These are phyloP conservation scores for Cyclophora punctaria DNA, from an alignment of 2,888 invertebrate species.

Conservation along the genomic window DNA sequence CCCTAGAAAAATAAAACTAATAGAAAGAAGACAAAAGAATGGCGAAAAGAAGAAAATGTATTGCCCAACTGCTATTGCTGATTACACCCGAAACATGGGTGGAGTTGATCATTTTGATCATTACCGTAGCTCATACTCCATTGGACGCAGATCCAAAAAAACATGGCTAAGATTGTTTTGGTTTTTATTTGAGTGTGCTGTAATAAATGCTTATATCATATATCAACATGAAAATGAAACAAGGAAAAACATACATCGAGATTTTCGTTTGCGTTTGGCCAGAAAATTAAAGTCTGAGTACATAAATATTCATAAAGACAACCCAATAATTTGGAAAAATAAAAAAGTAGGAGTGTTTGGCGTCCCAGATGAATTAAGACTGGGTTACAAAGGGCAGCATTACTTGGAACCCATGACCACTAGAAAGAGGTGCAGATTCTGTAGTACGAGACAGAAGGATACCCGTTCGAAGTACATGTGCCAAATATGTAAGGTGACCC, in stretches of 20 bases:
- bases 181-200: conserved; percentile 16
- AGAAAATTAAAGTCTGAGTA: conserved; percentile 13
- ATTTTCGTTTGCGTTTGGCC: conserved; percentile 16
- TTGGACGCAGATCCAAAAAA: conserved; percentile 13
- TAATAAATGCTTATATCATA: conserved; percentile 15
- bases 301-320: conserved; percentile 8
- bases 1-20: conserved; percentile 12
- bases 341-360: conserved; percentile 17
- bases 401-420: conserved; percentile 5
- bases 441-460: conserved; percentile 12
- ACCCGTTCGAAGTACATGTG: conserved; percentile 17
- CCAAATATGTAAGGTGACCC: conserved; percentile 15
- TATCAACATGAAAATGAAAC: conserved; percentile 9
- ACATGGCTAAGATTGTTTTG: conserved; percentile 14
- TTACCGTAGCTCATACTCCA: conserved; percentile 7
- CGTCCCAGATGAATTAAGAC: conserved; percentile 17
- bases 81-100: conserved; percentile 10
- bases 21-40: conserved; percentile 17
- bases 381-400: conserved; percentile 8
- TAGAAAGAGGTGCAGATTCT: conserved; percentile 12
- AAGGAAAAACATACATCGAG: conserved; percentile 12
- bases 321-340: conserved; percentile 12
- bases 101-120: conserved; percentile 14
- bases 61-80: background rate
- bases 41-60: conserved; percentile 10